Evolutionary conservation across 2,113 vertebrate genomes (phyloP), one percentile per base, ranked within the genome.

Genomic region (Percina caprodes): DNA sequence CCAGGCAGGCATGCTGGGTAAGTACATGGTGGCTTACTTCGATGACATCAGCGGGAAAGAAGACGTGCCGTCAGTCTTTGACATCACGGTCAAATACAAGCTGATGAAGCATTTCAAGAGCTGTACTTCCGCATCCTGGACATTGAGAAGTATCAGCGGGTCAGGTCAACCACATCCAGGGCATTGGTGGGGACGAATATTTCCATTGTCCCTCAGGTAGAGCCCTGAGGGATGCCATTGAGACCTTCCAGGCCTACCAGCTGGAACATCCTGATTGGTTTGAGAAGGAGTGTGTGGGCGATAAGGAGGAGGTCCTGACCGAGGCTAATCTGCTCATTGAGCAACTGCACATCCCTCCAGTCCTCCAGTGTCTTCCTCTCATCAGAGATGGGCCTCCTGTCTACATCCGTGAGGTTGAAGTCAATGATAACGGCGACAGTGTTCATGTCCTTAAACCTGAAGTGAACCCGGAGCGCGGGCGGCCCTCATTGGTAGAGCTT

Each of bases 1-100:
- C 90, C 95, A 88, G 69, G 95, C 96, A 0, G 95, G 96, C 66
- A 95, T 93, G 82, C 96, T 96, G 10, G 97, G 97, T 15, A 96
- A 95, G 91, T 99, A 99, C 79, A 76, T 99, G 60, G 92, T 99
- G 35, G 97, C 97, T n/a, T 99, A 98, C 89, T 99, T 99, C 14
- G 94, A 96, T 0, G 96, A 94, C 18, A 92, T 99, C 73, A 94
- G 97, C 67, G 77, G 83, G 0, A 95, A 96, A 19, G 55, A 54
- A 0, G 97, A 99, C 0, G 80, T 99, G 30, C 98, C 98, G 0
- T 97, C 97, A 0, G 93, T 97, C 15, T 98, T 99, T 75, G 93
- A 96, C 1, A 93, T 98, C 14, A 95, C 92, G 0, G 89, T 97
- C 52, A 95, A 93, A 75, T 99, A 98, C 89, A 94, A 93, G 0